Conservation (phyloP, 2,113 vertebrate genomes). For the Pelusios castaneus region DNA sequence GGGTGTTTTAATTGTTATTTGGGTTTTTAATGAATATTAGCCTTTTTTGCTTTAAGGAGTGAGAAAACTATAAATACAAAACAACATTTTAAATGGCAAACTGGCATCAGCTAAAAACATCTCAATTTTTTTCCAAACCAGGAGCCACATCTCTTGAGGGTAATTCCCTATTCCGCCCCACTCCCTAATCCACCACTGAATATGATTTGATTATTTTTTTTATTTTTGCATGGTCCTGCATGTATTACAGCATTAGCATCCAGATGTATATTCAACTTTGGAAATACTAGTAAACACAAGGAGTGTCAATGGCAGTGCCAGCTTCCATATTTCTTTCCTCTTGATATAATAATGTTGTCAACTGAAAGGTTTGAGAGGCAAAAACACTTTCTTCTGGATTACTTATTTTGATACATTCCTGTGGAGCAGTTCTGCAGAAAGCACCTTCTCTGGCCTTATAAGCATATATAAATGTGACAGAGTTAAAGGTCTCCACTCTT, state of each 20-base stretch:
- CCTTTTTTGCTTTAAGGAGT: constrained; percentile 74
- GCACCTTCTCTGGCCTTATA: constrained; percentile 76
- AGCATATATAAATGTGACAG: constrained; percentile 91
- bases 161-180: neutral
- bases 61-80: constrained; percentile 73
- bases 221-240: neutral
- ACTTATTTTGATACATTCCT: constrained; percentile 32
- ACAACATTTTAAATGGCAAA: constrained; percentile 72
- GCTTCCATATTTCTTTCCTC: neutral
- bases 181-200: neutral
- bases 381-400: constrained; percentile 8
- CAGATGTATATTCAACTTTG: fast-evolving
- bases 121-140: neutral
- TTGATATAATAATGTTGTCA: neutral
- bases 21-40: constrained; percentile 80
- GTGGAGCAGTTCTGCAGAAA: neutral
- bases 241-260: neutral
- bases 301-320: neutral
- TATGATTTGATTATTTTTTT: neutral
- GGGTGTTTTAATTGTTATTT: constrained; percentile 78
- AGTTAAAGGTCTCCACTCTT: constrained; percentile 90
- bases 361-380: constrained; percentile 46
- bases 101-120: constrained; percentile 38
- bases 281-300: neutral
- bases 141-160: neutral